phyloP scores from a whole-genome alignment of 2,888 invertebrate species.

The Phalera bucephala region DNA sequence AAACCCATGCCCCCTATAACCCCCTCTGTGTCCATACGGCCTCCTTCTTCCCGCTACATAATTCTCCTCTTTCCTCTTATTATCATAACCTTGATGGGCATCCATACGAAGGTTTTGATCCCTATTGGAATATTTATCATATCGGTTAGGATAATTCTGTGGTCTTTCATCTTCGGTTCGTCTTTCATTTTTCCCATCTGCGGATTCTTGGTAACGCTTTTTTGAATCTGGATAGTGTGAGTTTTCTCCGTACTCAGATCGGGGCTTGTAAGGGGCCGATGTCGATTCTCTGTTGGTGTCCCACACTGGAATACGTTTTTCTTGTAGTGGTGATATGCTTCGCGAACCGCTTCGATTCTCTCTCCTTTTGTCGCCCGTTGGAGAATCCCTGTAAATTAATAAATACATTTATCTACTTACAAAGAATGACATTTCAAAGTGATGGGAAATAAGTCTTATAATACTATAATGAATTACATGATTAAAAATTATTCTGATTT shows the following conservation, averaged over 20 bases:
- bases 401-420: too few species aligned
- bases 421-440: too few species aligned
- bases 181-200: conserved; percentile 28
- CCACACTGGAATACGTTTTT: conserved; percentile 56
- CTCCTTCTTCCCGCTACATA: conserved; percentile 36
- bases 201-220: conserved; percentile 33
- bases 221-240: conserved; percentile 30
- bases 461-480: too few species aligned
- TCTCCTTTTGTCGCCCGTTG: conserved; percentile 23
- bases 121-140: conserved; percentile 39
- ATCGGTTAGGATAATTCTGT: conserved; percentile 32
- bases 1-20: conserved; percentile 40
- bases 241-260: conserved; percentile 35
- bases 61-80: conserved; percentile 43
- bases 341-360: conserved; percentile 46
- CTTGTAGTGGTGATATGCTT: conserved; percentile 44
- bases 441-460: too few species aligned
- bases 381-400: conserved; percentile 56
- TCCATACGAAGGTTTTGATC: conserved; percentile 24
- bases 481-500: too few species aligned
- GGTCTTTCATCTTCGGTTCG: conserved; percentile 31
- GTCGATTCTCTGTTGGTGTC: conserved; percentile 38
- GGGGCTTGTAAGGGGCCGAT: conserved; percentile 29
- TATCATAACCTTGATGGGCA: conserved; percentile 19
- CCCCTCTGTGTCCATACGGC: conserved; percentile 50